Evolutionary conservation across 2,888 invertebrate species (phyloP).

Genomic region (Tipula lateralis): DNA sequence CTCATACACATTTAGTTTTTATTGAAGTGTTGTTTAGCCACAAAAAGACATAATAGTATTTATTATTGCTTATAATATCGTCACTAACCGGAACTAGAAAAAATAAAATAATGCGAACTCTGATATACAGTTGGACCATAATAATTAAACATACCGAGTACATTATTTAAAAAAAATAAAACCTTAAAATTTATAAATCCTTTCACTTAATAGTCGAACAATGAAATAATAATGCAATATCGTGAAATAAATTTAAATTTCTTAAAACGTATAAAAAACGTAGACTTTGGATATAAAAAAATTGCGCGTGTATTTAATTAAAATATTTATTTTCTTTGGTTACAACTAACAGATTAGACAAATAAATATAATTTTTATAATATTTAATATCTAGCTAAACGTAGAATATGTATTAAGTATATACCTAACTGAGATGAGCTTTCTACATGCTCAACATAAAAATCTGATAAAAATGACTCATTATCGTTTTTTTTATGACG

Average conservation of each 20-base stretch:
- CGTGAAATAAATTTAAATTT: neutral
- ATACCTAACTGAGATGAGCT: neutral
- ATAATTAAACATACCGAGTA: neutral
- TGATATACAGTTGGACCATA: neutral
- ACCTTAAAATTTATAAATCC: neutral
- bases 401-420: neutral
- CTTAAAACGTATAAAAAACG: neutral
- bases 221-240: neutral
- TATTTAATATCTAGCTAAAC: neutral
- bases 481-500: neutral
- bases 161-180: neutral
- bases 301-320: neutral
- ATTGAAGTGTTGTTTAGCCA: neutral
- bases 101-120: neutral
- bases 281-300: slow-evolving; percentile 3
- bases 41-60: neutral
- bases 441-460: neutral
- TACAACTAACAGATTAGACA: neutral
- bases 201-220: neutral
- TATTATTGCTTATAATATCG: neutral
- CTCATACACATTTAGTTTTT: neutral
- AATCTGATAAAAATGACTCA: neutral
- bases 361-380: neutral
- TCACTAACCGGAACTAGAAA: neutral
- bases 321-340: neutral